Conservation (phyloP, 2,113 vertebrate species). For the Xiphorhynchus elegans region DNA sequence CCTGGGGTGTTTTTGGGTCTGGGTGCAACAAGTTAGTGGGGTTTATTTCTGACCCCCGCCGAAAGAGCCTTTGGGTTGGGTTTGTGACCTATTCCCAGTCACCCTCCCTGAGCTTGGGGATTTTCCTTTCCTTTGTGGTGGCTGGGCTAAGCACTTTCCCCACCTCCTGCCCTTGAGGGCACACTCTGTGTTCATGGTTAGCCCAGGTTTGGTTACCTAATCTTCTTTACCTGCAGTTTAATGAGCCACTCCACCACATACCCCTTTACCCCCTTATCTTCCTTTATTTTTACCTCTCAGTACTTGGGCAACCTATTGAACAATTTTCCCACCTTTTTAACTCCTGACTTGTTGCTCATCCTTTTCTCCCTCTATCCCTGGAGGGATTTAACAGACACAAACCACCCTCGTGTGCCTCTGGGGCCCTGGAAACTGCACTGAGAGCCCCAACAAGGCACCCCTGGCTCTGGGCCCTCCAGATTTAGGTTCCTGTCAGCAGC, state of each 20-base stretch:
- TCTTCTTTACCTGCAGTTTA: not conserved
- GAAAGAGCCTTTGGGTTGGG: not conserved
- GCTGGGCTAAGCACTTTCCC: not conserved
- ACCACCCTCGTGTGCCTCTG: not conserved
- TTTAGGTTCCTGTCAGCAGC: not conserved
- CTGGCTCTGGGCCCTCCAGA: not conserved
- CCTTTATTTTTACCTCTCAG: not conserved
- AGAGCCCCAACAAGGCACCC: not conserved
- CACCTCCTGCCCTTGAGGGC: not conserved
- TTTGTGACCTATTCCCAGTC: fast-evolving
- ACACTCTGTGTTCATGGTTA: not conserved
- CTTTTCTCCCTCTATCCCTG: not conserved
- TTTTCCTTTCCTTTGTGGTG: not conserved
- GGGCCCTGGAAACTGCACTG: not conserved
- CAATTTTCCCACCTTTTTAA: not conserved
- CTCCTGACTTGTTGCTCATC: not conserved
- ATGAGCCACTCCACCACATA: not conserved
- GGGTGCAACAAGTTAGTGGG: not conserved
- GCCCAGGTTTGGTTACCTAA: not conserved
- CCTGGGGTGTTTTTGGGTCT: not conserved
- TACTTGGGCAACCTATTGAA: not conserved
- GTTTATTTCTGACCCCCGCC: not conserved
- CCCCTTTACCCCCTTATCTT: not conserved
- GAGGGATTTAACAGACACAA: not conserved
- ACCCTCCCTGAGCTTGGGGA: not conserved